These are phyloP conservation scores for Coluber constrictor DNA, from an alignment of 2,797 vertebrate species.

Conservation along the genomic window DNA sequence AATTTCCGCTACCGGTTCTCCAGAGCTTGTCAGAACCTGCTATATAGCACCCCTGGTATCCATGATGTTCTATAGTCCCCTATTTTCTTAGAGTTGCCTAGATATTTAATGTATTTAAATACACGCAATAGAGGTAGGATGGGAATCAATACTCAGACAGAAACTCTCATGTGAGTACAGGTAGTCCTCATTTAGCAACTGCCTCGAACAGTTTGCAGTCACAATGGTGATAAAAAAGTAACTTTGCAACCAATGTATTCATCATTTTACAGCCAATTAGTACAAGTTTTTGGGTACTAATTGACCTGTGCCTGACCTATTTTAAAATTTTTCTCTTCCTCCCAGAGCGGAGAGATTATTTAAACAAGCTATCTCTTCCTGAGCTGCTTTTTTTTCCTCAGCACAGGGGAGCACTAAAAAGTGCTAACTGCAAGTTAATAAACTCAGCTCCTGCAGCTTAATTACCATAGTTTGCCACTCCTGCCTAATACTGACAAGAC, in stretches of 20 bases:
- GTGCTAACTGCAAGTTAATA: background rate
- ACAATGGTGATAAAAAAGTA: background rate
- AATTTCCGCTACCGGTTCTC: too few species aligned
- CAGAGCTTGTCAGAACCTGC: too few species aligned
- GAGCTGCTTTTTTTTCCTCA: background rate
- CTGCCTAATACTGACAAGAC: background rate
- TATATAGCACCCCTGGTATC: background rate
- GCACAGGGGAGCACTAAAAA: background rate
- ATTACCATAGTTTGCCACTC: background rate
- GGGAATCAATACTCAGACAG: background rate
- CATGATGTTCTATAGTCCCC: background rate
- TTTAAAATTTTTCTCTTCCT: background rate
- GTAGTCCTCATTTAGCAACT: background rate
- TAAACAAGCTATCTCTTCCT: background rate
- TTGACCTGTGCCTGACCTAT: background rate
- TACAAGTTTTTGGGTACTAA: background rate
- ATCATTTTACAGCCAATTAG: background rate
- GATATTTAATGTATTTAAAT: background rate
- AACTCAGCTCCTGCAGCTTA: background rate
- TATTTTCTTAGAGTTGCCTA: background rate
- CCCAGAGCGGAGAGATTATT: background rate
- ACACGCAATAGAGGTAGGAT: background rate
- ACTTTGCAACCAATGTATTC: background rate
- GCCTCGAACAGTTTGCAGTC: background rate
- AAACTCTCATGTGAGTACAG: background rate